Base-by-base conservation (phyloP, 1,140 invertebrate genomes). In the Thaumatotibia leucotreta region DNA sequence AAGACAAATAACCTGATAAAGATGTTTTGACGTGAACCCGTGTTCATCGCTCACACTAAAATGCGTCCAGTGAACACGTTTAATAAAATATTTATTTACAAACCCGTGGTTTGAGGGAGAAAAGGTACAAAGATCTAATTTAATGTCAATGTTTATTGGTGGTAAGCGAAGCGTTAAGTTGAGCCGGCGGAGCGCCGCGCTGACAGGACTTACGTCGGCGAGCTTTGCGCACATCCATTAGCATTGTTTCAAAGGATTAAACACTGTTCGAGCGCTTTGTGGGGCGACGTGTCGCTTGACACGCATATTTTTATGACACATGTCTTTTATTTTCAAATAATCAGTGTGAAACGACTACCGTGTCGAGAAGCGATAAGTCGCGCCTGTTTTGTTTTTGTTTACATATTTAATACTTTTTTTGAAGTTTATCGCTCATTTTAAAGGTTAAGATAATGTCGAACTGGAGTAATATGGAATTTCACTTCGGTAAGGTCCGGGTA, bases 1-100 rank as follows among this genome's bases (percentile, higher is more conserved):
- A 91, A 91, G 88, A 91, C 88, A 91, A 91, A 91, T 91, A 91
- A 91, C 86, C 83, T 83, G 88, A 91, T 91, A 91, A 91, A 91
- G 88, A 91, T 89, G 88, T 91, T 91, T 88, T 91, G 88, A 91
- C 88, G 85, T 89, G 88, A 85, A 91, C 86, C 88, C 81, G 82
- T 89, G 86, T 91, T 89, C 88, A 89, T 89, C 88, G 88, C 83
- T 89, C 86, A 89, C 86, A 88, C 85, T 84, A 87, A 89, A 89
- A 89, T 87, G 88, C 83, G 86, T 83, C 77, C 86, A 86, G 69
- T 88, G 86, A 83, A 86, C 86, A 80, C 78, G 80, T 83, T 87
- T 84, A 82, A 88, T 90, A 91, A 87, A 88, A 89, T 87, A 86
- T 88, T 84, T 86, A 87, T 88, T 86, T 83, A 87, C 79, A 84